These are phyloP conservation scores for Scaptodrosophila lebanonensis DNA, from an alignment of 1,140 invertebrate species.

Conservation along the genomic window DNA sequence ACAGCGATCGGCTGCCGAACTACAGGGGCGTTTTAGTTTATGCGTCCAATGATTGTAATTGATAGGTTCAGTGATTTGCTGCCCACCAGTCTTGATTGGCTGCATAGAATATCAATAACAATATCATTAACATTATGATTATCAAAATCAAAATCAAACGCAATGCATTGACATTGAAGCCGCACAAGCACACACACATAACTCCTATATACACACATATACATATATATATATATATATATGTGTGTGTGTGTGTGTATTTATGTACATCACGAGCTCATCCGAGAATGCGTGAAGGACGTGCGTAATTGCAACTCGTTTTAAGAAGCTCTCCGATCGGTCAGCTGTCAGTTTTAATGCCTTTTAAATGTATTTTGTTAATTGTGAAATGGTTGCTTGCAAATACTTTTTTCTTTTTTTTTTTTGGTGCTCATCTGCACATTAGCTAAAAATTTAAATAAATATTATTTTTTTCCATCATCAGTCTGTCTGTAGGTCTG, in stretches of 20 bases:
- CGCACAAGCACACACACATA: too few species aligned
- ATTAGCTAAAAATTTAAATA: slow-evolving; percentile 71
- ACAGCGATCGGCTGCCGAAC: too few species aligned
- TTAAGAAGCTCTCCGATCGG: slow-evolving; percentile 35
- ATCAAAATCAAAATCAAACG: too few species aligned
- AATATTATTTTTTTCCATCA: slow-evolving; percentile 3
- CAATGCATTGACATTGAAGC: too few species aligned
- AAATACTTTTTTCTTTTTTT: background rate
- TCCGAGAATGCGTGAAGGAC: slow-evolving; percentile 71
- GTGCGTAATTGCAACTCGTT: slow-evolving; percentile 50
- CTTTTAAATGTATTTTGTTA: slow-evolving; percentile 71
- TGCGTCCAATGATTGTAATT: slow-evolving; percentile 2
- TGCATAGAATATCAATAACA: slow-evolving; percentile 48
- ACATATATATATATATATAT: too few species aligned
- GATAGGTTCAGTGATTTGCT: background rate
- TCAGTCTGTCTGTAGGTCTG: slow-evolving; percentile 25
- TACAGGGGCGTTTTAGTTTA: too few species aligned
- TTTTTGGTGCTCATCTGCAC: slow-evolving; percentile 55
- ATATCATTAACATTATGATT: slow-evolving; percentile 44
- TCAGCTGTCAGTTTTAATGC: slow-evolving; percentile 41
- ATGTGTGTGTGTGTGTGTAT: background rate
- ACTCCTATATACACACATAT: too few species aligned
- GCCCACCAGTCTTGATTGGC: slow-evolving; percentile 41
- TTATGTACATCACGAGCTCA: slow-evolving; percentile 16
- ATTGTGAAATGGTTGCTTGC: slow-evolving; percentile 64